Evolutionary conservation across 2,888 invertebrate genomes (phyloP).

Genomic region (Empis stercorea): DNA sequence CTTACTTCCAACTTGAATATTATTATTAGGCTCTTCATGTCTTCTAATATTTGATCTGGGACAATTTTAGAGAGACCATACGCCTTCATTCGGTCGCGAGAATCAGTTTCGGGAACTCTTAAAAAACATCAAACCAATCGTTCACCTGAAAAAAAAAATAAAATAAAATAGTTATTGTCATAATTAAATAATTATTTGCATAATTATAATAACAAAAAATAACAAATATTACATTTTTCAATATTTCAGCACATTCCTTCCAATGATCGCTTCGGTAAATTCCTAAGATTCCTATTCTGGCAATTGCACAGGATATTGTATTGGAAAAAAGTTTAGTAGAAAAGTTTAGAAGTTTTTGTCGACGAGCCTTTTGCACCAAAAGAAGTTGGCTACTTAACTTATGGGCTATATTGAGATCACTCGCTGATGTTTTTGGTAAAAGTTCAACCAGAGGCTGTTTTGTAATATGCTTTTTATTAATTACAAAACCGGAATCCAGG

Average conservation of each 20-base stretch:
- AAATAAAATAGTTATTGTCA: background rate
- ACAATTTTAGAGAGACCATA: slow-evolving; percentile 12
- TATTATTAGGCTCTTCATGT: slow-evolving; percentile 12
- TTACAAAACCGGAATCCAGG: background rate
- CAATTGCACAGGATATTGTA: slow-evolving; percentile 13
- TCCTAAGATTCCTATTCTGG: slow-evolving; percentile 3
- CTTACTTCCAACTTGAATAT: slow-evolving; percentile 12
- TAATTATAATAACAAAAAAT: too few relatives aligned
- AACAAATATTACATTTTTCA: background rate
- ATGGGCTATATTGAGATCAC: background rate
- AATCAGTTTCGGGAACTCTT: slow-evolving; percentile 13
- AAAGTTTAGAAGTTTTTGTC: background rate
- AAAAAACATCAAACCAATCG: slow-evolving; percentile 19
- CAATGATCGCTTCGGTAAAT: background rate
- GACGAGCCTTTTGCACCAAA: background rate
- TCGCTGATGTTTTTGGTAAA: background rate
- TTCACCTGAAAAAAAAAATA: slow-evolving; percentile 7
- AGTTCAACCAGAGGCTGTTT: background rate
- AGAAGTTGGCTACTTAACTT: background rate
- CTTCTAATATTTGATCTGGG: slow-evolving; percentile 14
- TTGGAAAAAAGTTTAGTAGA: slow-evolving; percentile 14
- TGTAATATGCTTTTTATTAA: background rate
- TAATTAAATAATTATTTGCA: too few relatives aligned
- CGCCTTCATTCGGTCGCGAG: slow-evolving; percentile 12
- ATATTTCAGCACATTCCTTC: background rate